Evolutionary conservation across 2,888 invertebrate genomes (phyloP).

Genomic region (Hirudinaria manillensis): DNA sequence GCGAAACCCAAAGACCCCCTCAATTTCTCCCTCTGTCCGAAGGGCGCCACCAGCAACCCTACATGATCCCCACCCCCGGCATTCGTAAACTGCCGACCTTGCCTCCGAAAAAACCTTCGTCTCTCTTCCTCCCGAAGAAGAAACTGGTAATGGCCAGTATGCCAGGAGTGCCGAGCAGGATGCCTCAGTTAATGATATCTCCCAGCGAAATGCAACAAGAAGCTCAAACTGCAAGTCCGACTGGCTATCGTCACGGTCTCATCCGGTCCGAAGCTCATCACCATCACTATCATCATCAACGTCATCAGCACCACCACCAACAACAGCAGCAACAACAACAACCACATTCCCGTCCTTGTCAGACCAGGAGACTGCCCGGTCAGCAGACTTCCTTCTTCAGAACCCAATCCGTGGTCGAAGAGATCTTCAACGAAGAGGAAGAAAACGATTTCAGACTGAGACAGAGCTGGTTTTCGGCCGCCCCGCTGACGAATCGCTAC

Average conservation of each 20-base stretch:
- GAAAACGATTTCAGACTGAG: conserved; percentile 26
- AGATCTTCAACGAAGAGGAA: conserved; percentile 27
- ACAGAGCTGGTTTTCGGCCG: conserved; percentile 29
- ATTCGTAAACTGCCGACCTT: conserved; percentile 11
- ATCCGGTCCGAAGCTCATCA: neutral
- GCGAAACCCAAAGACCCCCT: neutral
- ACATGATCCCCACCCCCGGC: neutral
- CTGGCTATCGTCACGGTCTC: neutral
- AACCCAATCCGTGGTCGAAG: conserved; percentile 26
- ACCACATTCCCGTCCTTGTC: neutral
- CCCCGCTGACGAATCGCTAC: neutral
- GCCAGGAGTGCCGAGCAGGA: conserved; percentile 12
- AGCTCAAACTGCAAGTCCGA: neutral
- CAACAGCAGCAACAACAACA: neutral
- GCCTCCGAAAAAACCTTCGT: conserved; percentile 26
- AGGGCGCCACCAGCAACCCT: neutral
- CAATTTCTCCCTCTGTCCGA: neutral
- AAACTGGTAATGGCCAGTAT: neutral
- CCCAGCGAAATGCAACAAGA: conserved; percentile 20
- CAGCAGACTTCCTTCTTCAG: conserved; percentile 18
- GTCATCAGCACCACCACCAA: neutral
- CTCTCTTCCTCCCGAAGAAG: conserved; percentile 16
- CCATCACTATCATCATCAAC: conserved; percentile 1
- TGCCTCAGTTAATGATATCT: conserved; percentile 27
- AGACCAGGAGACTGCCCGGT: neutral